Evolutionary conservation across 2,888 invertebrate species (phyloP).

Genomic region (Theretra japonica): DNA sequence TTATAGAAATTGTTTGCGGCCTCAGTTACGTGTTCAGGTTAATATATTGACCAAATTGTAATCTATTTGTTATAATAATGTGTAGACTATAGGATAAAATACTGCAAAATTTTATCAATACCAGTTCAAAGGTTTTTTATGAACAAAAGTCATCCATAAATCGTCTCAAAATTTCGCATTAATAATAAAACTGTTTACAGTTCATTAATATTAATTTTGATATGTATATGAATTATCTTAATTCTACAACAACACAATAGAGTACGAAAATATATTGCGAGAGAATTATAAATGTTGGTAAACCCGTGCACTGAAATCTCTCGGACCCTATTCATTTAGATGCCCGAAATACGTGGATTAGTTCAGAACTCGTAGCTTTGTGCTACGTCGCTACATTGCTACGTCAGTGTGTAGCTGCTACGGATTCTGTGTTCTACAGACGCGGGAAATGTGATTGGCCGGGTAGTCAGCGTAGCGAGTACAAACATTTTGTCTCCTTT

Average conservation of each 20-base stretch:
- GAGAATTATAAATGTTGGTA: neutral
- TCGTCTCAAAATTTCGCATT: too few relatives aligned
- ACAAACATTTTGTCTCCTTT: neutral
- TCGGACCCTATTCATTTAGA: constrained; percentile 6
- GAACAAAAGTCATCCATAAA: too few relatives aligned
- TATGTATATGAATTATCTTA: too few relatives aligned
- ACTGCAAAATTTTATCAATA: too few relatives aligned
- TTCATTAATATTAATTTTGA: too few relatives aligned
- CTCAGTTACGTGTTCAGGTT: too few relatives aligned
- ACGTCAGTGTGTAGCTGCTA: constrained; percentile 24
- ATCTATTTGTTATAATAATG: too few relatives aligned
- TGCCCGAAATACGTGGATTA: neutral
- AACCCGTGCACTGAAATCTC: neutral
- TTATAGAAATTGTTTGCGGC: too few relatives aligned
- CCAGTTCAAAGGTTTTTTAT: too few relatives aligned
- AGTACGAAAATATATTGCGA: neutral
- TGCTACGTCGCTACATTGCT: constrained; percentile 26
- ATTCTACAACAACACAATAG: neutral
- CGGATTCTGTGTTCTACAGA: constrained; percentile 12
- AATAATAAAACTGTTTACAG: too few relatives aligned
- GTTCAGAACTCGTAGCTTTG: constrained; percentile 28
- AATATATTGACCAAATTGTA: too few relatives aligned
- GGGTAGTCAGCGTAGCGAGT: neutral
- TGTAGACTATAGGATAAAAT: too few relatives aligned
- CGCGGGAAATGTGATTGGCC: constrained; percentile 2